Base-by-base conservation (phyloP, 2,888 invertebrate genomes). In the Calameuta filiformis region DNA sequence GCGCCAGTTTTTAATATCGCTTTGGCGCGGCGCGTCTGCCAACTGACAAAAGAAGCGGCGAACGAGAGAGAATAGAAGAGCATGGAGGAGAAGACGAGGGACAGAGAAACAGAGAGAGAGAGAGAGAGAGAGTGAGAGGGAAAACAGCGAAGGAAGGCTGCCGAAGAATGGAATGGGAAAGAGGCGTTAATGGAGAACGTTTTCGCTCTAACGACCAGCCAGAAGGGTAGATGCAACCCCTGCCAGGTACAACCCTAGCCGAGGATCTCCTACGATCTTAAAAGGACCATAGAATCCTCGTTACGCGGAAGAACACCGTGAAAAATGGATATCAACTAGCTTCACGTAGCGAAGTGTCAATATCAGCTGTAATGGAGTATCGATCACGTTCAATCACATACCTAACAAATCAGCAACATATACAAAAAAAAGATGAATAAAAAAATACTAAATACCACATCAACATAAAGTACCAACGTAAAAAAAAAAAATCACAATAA, bases 131-230 rank as follows among this genome's bases (percentile, higher is more conserved):
- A 23, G 69, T 1, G 11, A 79, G 78, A 40, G 75, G n/a, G 73
- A 73, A 31, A 30, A 68, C 40, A 56, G 23, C 40, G 40, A 40
- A 56, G 23, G 40, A 56, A 56, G 23, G 40, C 40, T 0, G 23
- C 40, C 40, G 40, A 23, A 56, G 40, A 56, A 56, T 56, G 40
- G 40, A 56, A 56, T 56, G 73, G 71, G 83, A 84, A 82, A 82
- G 83, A 87, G 88, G 90, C 88, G 90, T 87, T 90, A 90, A 90
- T 90, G 89, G 87, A 89, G 89, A 89, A 87, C 89, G 87, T 90
- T 90, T 90, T 87, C 87, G 87, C 88, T 89, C 89, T 89, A 88
- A 89, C 89, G 89, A 89, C 85, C 88, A 83, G 83, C 84, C 84
- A 86, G 87, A 87, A 86, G 85, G 83, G 81, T 71, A 33, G 71